Evolutionary conservation across 1,140 invertebrate genomes (phyloP).

Genomic region (Metopolophium dirhodum): DNA sequence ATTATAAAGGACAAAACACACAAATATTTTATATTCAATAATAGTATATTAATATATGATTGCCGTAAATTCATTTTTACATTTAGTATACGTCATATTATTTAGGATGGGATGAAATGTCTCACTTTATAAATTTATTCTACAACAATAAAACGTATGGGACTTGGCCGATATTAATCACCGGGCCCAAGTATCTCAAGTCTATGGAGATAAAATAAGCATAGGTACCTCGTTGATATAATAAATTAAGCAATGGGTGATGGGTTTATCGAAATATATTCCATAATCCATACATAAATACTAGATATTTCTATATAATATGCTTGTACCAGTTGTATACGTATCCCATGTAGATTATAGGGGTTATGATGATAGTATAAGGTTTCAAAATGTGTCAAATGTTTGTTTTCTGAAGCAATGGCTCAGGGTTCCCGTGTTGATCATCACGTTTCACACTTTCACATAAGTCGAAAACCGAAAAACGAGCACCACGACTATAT

Average conservation of each 20-base stretch:
- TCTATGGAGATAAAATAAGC: neutral
- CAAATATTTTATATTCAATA: neutral
- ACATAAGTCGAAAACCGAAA: neutral
- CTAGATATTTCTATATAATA: neutral
- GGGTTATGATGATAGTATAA: neutral
- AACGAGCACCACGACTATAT: neutral
- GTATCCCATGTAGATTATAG: neutral
- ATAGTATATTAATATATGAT: neutral
- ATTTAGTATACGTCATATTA: too few species aligned
- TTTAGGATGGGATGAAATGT: neutral
- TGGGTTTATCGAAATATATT: neutral
- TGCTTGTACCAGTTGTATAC: neutral
- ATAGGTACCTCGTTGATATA: neutral
- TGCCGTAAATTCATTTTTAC: neutral
- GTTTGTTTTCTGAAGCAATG: neutral
- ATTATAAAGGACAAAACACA: neutral
- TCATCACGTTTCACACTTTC: neutral
- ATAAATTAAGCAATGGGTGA: neutral
- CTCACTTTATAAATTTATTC: neutral
- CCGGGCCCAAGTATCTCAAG: neutral
- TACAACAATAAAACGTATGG: neutral
- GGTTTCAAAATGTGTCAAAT: neutral
- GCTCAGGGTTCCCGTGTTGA: neutral
- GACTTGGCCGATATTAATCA: neutral
- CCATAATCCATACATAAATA: neutral